Evolutionary conservation across 2,888 invertebrate genomes (phyloP), one percentile per base, ranked within the genome.

Genomic region (Marronus borbonicus): DNA sequence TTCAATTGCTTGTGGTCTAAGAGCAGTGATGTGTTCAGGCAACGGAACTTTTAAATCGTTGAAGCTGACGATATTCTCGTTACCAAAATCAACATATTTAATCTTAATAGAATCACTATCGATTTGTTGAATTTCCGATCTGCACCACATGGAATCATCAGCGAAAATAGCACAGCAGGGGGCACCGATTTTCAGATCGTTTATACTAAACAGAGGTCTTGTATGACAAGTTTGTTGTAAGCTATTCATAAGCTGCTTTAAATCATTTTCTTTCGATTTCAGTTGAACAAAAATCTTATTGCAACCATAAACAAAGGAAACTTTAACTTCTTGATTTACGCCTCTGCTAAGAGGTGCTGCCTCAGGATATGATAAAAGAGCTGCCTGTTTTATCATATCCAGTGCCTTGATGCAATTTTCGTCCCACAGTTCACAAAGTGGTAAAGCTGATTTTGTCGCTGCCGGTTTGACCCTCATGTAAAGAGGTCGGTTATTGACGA

Each of bases 1-100:
- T 85, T 93, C 93, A 82, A 96, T 90, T 0, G 95, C 95, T 88
- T 95, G 95, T 1, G 94, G 92, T 20, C 93, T 92, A 78, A 95
- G 88, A 81, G 87, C 87, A 2, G 89, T 90, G 3, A 95, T 89
- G 80, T 94, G 89, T 76, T 93, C 92, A 3, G 92, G 90, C 3
- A 92, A 91, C 31, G 96, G 93, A 28, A 90, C 89, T 79, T 93
- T 92, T 39, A 96, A 87, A 52, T 92, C 88, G 12, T 90, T 89
- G 0, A 90, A 86, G 7, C 90, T 87, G 1, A 97, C 92, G n/a
- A 91, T 91, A 86, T 97, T 97, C 84, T 96, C 94, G 88, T 98
- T 98, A 5, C 99, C 99, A 89, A 96, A 99, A 89, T 99, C 99
- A 17, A 99, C 94, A 89, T 97, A 99, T 2, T 93, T 90, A 0